These are phyloP conservation scores for Salmo trutta DNA, from an alignment of 2,797 vertebrate species.

Conservation along the genomic window DNA sequence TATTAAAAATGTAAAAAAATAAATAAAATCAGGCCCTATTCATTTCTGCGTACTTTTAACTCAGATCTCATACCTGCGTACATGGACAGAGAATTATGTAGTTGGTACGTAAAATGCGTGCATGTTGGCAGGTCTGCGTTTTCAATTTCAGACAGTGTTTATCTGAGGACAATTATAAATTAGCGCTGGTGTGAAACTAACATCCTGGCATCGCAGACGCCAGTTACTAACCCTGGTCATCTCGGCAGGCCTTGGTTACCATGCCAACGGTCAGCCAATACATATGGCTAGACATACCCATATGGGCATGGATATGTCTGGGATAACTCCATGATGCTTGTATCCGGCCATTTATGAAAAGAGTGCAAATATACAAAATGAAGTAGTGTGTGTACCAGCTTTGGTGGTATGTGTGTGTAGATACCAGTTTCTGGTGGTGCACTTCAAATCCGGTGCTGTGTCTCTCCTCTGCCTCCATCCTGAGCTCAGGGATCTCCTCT, in stretches of 20 bases:
- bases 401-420: neutral
- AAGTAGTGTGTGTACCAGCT: neutral
- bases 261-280: conserved; percentile 52
- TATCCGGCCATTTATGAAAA: neutral
- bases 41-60: too few relatives aligned
- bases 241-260: conserved; percentile 47
- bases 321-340: too few relatives aligned
- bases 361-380: neutral
- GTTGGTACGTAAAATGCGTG: too few relatives aligned
- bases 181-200: conserved; percentile 7
- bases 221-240: too few relatives aligned
- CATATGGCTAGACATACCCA: neutral
- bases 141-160: neutral
- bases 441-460: conserved; percentile 93
- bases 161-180: neutral
- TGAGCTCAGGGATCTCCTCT: conserved; percentile 89
- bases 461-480: conserved; percentile 90
- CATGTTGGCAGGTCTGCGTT: too few relatives aligned
- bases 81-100: too few relatives aligned
- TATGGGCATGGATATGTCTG: too few relatives aligned
- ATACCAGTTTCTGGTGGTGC: conserved; percentile 96
- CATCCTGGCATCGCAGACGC: neutral
- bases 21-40: too few relatives aligned
- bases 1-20: too few relatives aligned
- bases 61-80: too few relatives aligned